Evolutionary conservation across 2,113 vertebrate genomes (phyloP).

Genomic region (Rhombomys opimus): DNA sequence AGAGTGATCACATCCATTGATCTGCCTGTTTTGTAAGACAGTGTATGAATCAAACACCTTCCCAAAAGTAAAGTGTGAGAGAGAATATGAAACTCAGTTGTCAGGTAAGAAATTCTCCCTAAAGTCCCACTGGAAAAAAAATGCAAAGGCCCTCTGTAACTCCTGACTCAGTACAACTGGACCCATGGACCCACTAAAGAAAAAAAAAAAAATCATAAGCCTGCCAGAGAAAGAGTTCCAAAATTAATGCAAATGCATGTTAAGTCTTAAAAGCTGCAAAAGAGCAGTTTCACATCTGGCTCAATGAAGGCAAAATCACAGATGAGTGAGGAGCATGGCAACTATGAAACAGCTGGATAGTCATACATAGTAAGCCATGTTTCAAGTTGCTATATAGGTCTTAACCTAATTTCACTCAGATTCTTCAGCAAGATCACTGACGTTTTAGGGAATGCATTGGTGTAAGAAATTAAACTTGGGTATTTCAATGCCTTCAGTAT

Average conservation of each 20-base stretch:
- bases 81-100: not conserved
- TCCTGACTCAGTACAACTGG: not conserved
- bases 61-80: slow-evolving; percentile 7
- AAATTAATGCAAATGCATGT: slow-evolving; percentile 27
- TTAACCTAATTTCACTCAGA: slow-evolving; percentile 43
- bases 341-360: not conserved
- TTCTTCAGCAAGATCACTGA: not conserved
- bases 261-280: slow-evolving; percentile 40
- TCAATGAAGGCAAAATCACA: slow-evolving; percentile 22
- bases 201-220: slow-evolving; percentile 10
- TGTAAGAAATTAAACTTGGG: not conserved
- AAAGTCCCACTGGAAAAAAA: not conserved
- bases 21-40: not conserved
- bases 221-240: not conserved
- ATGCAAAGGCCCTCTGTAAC: not conserved
- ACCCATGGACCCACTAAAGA: not conserved
- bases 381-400: not conserved
- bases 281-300: not conserved
- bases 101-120: slow-evolving; percentile 8
- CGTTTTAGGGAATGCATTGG: not conserved
- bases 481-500: not conserved
- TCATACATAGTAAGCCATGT: not conserved
- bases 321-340: not conserved
- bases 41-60: not conserved
- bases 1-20: not conserved